Base-by-base conservation (phyloP, 2,888 invertebrate genomes). In the Sinelater perroti region DNA sequence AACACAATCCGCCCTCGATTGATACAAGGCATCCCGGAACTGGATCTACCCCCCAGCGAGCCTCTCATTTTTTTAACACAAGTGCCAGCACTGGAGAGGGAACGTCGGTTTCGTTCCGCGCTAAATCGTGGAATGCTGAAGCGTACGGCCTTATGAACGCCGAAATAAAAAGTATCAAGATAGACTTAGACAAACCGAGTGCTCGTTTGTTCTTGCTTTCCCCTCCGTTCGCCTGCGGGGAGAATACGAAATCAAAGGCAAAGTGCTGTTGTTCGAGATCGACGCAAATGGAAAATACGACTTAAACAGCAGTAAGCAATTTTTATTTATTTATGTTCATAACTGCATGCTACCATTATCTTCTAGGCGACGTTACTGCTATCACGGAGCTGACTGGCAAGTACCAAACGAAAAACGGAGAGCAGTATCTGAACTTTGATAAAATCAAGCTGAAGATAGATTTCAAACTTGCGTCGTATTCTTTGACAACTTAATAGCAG, bases 21-120 rank as follows among this genome's bases (percentile, higher is more conserved):
- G 11, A 64, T 65, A 31, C 72, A 69, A 60, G 77, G 76, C 3
- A 66, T 75, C 28, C 74, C 75, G 3, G 73, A 74, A 56, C 60
- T 78, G 62, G 67, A 68, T 40, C 44, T 78, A 2, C 70, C 73
- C 2, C 40, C 71, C 5, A 61, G 76, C 10, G 75, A 76, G 2
- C 75, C 75, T 16, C 60, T 74, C 46, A 31, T 62, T 13, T 56
- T 72, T 47, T 69, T n/a, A 50, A 72, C 65, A 54, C 73, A 13
- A 60, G 58, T n/a, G 44, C 73, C 28, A 63, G 68, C 47, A 71
- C 72, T 47, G 69, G 70, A 21, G 66, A 44, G 10, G 51, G 68
- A 3, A 30, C 56, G 6, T 63, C 69, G 2, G 31, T 72, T 1
- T 69, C 71, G 46, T 67, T 73, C 31, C 65, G 67, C 28, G 71